Base-by-base conservation (phyloP, 2,888 invertebrate species). In the Leptopilina syphax region DNA sequence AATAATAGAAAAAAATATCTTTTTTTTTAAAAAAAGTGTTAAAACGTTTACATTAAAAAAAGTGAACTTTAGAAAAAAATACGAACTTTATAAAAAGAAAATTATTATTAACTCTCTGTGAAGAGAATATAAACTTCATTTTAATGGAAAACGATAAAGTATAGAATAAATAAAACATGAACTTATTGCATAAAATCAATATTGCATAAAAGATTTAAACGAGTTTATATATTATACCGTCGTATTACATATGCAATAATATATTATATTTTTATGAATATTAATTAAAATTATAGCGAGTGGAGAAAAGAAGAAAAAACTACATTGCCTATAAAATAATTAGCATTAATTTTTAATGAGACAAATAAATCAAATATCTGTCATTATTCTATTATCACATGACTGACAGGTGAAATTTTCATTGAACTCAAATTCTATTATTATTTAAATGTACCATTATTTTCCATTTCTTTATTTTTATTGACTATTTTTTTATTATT, bases 231-330 rank as follows among this genome's bases (percentile, higher is more conserved):
- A 44, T 9, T 63, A 63, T 50, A 50, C 50, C 50, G 9, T 18
- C 63, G 63, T 63, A 24, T 63, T 63, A 63, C 63, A 24, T 63
- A 24, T 63, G 63, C 63, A 63, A 63, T 63, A 18, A 50, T 50
- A 50, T 50, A 50, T 34, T 10, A 63, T 44, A 44, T 63, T 63
- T 63, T 63, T 63, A 63, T 24, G 63, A 63, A 63, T 63, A 24
- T 24, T 24, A 63, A 63, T 63, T 63, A 63, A 63, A 63, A 24
- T 7, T 63, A 63, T 24, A 63, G 24, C 63, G 24, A 8, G 24
- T 9, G 9, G 24, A 63, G 24, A 63, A 63, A 9, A 24, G 24
- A 24, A 24, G 8, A 63, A 63, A 63, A 6, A 24, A 63, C n/a
- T 24, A 50, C 10, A 50, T 50, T 50, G 12, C 8, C 50, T 10